Evolutionary conservation across 2,113 vertebrate species (phyloP), one percentile per base, ranked within the genome.

Genomic region (Anguilla rostrata): DNA sequence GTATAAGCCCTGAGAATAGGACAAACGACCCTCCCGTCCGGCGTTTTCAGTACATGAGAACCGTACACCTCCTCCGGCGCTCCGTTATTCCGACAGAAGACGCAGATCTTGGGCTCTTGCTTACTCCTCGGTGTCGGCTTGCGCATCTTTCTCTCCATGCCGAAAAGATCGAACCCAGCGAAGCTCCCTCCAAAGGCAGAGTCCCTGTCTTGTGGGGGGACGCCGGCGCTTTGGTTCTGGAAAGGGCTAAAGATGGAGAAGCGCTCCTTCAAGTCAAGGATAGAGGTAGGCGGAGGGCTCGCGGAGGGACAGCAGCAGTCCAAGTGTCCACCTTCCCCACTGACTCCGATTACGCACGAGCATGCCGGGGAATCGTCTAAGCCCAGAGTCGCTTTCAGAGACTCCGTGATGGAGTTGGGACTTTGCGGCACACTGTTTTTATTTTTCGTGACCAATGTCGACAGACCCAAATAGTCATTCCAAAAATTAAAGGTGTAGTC

Each of bases 401-500:
- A 96, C 93, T 96, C 95, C 78, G 95, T 96, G 95, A 95, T 95
- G 89, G 96, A 95, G 93, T 95, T 96, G n/a, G 93, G 95, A 83
- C 92, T 95, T 88, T 92, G 93, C 26, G 94, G 94, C 89, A 93
- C 89, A 87, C 90, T 93, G 85, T 94, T 94, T 86, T 93, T 94
- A 78, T 92, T 95, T 91, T 96, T 94, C 84, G 94, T 95, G 7
- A 95, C 95, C 92, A 96, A 83, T 87, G 95, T 96, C 78, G 95
- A 95, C 86, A 97, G 94, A 26, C 96, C 95, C 66, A 96, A 93
- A 89, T 97, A 97, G 94, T 97, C 96, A 93, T 96, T 96, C 96
- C 96, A 96, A 91, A 96, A 96, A 94, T 96, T 95, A 84, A 97
- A 97, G n/a, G 96, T 96, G 81, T 96, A 96, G 91, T 96, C 96